Evolutionary conservation across 2,888 invertebrate genomes (phyloP).

Genomic region (Epiperipatus broadwayi): DNA sequence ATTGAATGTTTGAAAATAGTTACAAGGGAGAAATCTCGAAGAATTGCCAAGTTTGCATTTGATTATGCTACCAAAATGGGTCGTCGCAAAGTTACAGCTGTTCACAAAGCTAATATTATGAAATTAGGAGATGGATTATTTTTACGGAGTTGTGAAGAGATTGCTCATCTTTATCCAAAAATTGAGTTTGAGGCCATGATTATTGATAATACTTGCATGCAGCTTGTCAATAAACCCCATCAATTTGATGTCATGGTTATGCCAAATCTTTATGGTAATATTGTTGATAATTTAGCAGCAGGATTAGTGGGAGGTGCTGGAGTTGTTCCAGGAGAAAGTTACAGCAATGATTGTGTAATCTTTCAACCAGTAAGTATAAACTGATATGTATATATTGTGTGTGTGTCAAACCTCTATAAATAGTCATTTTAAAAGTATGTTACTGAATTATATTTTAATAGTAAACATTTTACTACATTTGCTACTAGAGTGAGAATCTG

Average conservation of each 20-base stretch:
- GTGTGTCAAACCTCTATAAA: too few relatives aligned
- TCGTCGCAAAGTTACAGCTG: conserved; percentile 32
- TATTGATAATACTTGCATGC: conserved; percentile 33
- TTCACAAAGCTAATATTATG: conserved; percentile 38
- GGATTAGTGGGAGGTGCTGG: conserved; percentile 34
- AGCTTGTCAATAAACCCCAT: conserved; percentile 31
- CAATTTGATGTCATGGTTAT: conserved; percentile 35
- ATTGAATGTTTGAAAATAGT: conserved; percentile 35
- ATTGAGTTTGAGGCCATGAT: conserved; percentile 26
- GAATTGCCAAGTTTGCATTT: conserved; percentile 36
- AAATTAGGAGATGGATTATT: conserved; percentile 35
- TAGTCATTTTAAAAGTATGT: conserved; percentile 15
- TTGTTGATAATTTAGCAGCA: conserved; percentile 30
- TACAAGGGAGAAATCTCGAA: conserved; percentile 29
- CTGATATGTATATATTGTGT: too few relatives aligned
- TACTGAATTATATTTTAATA: not conserved
- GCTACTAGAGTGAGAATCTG: too few relatives aligned
- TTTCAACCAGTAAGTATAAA: conserved; percentile 33
- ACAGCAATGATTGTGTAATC: conserved; percentile 31
- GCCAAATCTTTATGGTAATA: conserved; percentile 34
- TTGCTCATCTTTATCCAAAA: conserved; percentile 29
- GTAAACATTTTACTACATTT: too few relatives aligned
- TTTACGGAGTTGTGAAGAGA: conserved; percentile 28
- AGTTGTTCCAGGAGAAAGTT: conserved; percentile 30
- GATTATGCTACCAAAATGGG: conserved; percentile 30